These are phyloP conservation scores for Microplitis manilae DNA, from an alignment of 2,888 invertebrate species.

Conservation along the genomic window DNA sequence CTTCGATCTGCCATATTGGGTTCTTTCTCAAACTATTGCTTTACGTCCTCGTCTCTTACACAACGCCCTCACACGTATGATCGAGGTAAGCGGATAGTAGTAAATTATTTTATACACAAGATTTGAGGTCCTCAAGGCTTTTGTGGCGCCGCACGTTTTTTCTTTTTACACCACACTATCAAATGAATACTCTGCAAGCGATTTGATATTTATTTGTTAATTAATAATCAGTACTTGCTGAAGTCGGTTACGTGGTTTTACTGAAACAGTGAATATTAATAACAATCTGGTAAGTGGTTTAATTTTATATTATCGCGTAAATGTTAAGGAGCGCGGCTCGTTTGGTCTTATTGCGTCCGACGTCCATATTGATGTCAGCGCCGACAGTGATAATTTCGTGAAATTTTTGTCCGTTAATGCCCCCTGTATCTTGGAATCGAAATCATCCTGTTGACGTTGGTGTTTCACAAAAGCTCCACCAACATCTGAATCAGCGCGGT, in stretches of 20 bases:
- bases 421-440: constrained; percentile 76
- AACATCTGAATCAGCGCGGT: constrained; percentile 66
- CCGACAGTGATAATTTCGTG: constrained; percentile 80
- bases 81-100: constrained; percentile 65
- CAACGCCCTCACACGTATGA: constrained; percentile 77
- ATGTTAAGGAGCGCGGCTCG: constrained; percentile 29
- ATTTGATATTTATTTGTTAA: neutral
- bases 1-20: constrained; percentile 69
- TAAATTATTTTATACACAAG: constrained; percentile 48
- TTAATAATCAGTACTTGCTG: neutral
- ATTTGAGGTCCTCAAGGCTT: constrained; percentile 31
- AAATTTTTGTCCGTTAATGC: constrained; percentile 79
- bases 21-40: constrained; percentile 57
- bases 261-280: neutral
- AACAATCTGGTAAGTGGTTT: constrained; percentile 21
- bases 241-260: constrained; percentile 4
- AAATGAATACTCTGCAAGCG: neutral
- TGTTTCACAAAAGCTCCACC: constrained; percentile 65
- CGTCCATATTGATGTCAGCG: constrained; percentile 79
- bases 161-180: constrained; percentile 35
- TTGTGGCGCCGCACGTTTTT: constrained; percentile 46
- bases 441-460: constrained; percentile 64
- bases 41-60: constrained; percentile 61
- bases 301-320: neutral
- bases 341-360: constrained; percentile 52